Evolutionary conservation across 2,113 vertebrate genomes (phyloP).

Genomic region (Ramphastos sulfuratus): DNA sequence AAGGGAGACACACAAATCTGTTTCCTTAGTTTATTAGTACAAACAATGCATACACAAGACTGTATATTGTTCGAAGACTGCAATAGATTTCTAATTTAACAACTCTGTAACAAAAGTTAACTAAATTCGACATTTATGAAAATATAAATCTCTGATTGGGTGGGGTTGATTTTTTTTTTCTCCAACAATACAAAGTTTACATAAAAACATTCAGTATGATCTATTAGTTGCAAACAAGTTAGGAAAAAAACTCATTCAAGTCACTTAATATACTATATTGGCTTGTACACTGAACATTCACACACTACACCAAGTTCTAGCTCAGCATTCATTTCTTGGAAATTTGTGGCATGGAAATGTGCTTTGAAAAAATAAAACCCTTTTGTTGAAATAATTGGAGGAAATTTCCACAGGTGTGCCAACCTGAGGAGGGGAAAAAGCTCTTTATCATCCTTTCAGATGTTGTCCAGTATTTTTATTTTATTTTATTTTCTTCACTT

Average conservation of each 20-base stretch:
- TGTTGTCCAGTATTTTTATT: not conserved
- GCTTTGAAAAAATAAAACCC: conserved; percentile 14
- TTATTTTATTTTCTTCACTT: conserved; percentile 10
- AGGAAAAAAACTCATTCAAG: conserved; percentile 92
- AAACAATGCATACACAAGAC: conserved; percentile 99
- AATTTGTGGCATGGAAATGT: conserved; percentile 48
- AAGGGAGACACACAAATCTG: not conserved
- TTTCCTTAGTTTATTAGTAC: conserved; percentile 93
- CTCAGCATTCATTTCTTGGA: conserved; percentile 71
- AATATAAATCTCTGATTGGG: conserved; percentile 99
- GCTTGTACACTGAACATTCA: conserved; percentile 90
- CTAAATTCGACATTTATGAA: conserved; percentile 99
- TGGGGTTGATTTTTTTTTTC: conserved; percentile 72
- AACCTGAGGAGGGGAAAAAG: not conserved
- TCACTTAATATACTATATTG: conserved; percentile 92
- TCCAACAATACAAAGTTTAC: conserved; percentile 99
- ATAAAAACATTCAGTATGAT: conserved; percentile 99
- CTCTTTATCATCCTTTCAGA: not conserved
- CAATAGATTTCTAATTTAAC: conserved; percentile 91
- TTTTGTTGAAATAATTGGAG: conserved; percentile 24
- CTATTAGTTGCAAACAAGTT: conserved; percentile 95
- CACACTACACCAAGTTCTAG: conserved; percentile 72
- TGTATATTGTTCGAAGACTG: conserved; percentile 93
- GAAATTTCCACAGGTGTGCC: conserved; percentile 34
- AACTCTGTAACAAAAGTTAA: conserved; percentile 99